Evolutionary conservation across 2,797 vertebrate species (phyloP), one percentile per base, ranked within the genome.

Genomic region (Leucoraja ocellata): DNA sequence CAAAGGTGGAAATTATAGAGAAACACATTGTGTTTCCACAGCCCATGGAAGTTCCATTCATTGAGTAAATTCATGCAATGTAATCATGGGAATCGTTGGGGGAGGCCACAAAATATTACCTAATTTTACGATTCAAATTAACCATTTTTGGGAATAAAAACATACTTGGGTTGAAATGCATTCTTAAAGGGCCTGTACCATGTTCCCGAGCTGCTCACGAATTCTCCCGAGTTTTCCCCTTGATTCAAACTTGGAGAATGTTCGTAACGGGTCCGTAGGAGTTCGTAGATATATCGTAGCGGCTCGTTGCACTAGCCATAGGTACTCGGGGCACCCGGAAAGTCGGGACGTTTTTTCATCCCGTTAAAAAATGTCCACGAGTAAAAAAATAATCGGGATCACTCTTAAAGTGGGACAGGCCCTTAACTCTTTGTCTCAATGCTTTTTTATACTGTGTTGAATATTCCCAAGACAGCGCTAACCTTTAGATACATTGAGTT

Each of bases 401-500:
- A 46, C 46, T 46, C 46, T 2, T 46, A 46, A 46, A 46, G 46
- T 46, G 46, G 46, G 46, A 46, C 46, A 3, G 46, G 46, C 46
- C 46, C 71, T 6, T 73, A 73, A 73, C 21, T 14, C 25, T 23
- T 23, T 84, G 61, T 84, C 54, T 13, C 81, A 84, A n/a, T n/a
- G 54, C 28, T 63, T 14, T 86, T 63, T 13, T 86, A 7, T 4
- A 25, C 14, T 5, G 11, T 86, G 83, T 78, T 78, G 77, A 36
- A 78, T 36, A 63, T 14, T 14, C 32, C 83, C 28, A 86, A 16
- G 54, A 86, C 11, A n/a, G 83, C 58, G 32, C 6, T 86, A 63
- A 86, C 61, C n/a, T 88, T 88, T 65, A 65, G 61, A 14, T 88
- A 65, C 16, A 32, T 32, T 88, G 58, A 88, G n/a, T 88, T n/a